Conservation (phyloP, 2,888 invertebrate species). For the Trissolcus japonicus region DNA sequence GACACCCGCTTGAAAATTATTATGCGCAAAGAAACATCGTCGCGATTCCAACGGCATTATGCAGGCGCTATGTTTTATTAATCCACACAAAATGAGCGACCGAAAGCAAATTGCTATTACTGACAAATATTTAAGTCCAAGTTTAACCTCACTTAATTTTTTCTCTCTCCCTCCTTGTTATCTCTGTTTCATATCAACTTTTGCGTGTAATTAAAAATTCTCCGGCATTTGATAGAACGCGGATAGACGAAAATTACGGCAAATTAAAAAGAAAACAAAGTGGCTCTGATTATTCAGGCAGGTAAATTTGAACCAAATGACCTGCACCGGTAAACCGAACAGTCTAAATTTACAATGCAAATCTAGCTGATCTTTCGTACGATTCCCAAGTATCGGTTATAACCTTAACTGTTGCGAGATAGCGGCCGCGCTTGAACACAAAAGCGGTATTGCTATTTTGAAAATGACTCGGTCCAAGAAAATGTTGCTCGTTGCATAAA, state of each 20-base stretch:
- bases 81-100: constrained; percentile 11
- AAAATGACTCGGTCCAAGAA: constrained; percentile 49
- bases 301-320: constrained; percentile 42
- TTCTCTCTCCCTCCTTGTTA: background rate
- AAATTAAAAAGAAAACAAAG: constrained; percentile 21
- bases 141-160: background rate
- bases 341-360: constrained; percentile 64
- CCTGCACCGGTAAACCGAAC: constrained; percentile 56
- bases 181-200: background rate
- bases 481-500: constrained; percentile 53
- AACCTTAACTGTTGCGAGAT: constrained; percentile 52
- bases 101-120: constrained; percentile 13
- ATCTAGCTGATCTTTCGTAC: constrained; percentile 52
- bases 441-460: constrained; percentile 41
- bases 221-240: constrained; percentile 20
- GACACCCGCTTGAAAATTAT: constrained; percentile 19
- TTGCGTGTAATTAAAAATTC: constrained; percentile 27
- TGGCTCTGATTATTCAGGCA: constrained; percentile 36
- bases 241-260: constrained; percentile 22
- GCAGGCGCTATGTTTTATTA: constrained; percentile 12
- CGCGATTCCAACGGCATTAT: constrained; percentile 11
- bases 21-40: constrained; percentile 25
- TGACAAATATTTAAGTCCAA: constrained; percentile 16
- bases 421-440: constrained; percentile 29
- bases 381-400: constrained; percentile 55